Percentiles rank a stretch among this genome's conserved stretches.
Evolutionary conservation across 2,113 vertebrate species (phyloP).

Genomic region (Triplophysa rosa): DNA sequence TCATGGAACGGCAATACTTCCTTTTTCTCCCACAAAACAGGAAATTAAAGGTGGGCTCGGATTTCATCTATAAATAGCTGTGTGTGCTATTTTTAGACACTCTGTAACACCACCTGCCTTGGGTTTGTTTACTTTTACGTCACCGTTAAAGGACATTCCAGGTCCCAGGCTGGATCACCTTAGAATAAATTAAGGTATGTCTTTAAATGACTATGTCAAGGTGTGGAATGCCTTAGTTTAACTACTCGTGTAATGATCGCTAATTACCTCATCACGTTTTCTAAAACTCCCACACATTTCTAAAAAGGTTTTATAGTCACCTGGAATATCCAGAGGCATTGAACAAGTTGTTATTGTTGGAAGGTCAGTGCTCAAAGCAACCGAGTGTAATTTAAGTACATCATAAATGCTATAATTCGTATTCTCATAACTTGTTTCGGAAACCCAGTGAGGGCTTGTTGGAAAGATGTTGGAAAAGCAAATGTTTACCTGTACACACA

Average conservation of each 20-base stretch:
- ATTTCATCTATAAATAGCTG: conserved; percentile 39
- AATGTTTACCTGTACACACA: neutral
- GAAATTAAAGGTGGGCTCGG: conserved; percentile 19
- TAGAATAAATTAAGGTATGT: too few relatives aligned
- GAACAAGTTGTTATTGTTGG: neutral
- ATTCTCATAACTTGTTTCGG: too few relatives aligned
- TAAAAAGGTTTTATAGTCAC: neutral
- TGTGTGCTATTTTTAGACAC: conserved; percentile 36
- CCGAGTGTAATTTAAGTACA: too few relatives aligned
- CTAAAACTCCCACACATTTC: conserved; percentile 15
- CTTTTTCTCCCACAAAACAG: conserved; percentile 1
- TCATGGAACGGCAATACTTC: neutral
- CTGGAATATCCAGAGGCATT: neutral
- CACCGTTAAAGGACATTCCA: conserved; percentile 36
- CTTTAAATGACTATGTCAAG: neutral
- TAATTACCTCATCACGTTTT: conserved; percentile 8
- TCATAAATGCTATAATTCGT: too few relatives aligned
- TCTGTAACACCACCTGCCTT: neutral
- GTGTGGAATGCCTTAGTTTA: conserved; percentile 7
- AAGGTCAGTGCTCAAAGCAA: too few relatives aligned
- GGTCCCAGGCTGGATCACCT: neutral
- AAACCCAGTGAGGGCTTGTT: neutral
- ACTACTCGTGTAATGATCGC: neutral
- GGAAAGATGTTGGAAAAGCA: neutral
- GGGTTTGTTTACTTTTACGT: conserved; percentile 7